Conservation (phyloP, 2,797 vertebrate species). For the Helicolenus hilgendorfi region DNA sequence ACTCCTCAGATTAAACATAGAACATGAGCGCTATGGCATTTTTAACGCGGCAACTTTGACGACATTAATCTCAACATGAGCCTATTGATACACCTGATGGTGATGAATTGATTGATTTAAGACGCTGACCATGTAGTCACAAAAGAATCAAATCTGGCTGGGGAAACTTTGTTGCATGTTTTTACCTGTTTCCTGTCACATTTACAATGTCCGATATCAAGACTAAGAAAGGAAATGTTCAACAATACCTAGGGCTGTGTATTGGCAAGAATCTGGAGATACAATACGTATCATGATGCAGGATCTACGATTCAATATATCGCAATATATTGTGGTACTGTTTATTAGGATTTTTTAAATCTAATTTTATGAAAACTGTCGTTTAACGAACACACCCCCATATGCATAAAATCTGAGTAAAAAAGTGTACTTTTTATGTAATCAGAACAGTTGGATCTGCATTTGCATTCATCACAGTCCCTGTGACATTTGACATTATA, state of each 20-base stretch:
- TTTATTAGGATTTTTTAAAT: too few species aligned
- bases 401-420: too few species aligned
- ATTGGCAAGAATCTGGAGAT: too few species aligned
- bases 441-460: too few species aligned
- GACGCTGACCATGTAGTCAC: not conserved
- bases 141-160: not conserved
- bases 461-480: too few species aligned
- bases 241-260: not conserved
- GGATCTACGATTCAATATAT: too few species aligned
- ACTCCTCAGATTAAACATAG: not conserved
- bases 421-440: too few species aligned
- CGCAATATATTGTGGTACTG: too few species aligned
- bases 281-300: too few species aligned
- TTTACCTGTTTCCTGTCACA: not conserved
- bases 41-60: slow-evolving; percentile 12
- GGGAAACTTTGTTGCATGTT: slow-evolving; percentile 3
- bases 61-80: slow-evolving; percentile 19
- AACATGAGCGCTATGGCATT: slow-evolving; percentile 16
- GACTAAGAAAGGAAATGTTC: not conserved
- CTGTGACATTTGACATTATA: too few species aligned
- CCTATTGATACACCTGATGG: not conserved
- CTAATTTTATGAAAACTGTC: too few species aligned
- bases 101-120: slow-evolving; percentile 20
- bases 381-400: too few species aligned
- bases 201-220: not conserved